Percentiles rank a stretch among this genome's conserved stretches.
These are phyloP conservation scores for Aphidius ervi DNA, from an alignment of 1,140 invertebrate species.

Conservation along the genomic window DNA sequence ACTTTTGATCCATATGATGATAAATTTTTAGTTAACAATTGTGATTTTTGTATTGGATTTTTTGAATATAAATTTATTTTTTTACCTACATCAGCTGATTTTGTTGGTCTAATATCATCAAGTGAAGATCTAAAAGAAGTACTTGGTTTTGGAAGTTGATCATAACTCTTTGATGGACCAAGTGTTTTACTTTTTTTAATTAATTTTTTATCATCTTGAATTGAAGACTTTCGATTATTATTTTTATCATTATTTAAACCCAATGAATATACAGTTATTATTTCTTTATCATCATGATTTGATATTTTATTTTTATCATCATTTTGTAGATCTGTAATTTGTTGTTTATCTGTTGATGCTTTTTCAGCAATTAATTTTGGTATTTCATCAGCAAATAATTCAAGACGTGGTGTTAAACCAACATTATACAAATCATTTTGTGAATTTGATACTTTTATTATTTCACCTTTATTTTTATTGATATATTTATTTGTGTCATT, in stretches of 20 bases:
- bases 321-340: background rate
- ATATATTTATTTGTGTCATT: background rate
- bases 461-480: conserved; percentile 7
- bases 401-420: conserved; percentile 45
- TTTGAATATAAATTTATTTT: background rate
- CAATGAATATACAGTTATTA: too few relatives aligned
- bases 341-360: background rate
- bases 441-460: conserved; percentile 32
- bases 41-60: conserved; percentile 4
- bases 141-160: conserved; percentile 21
- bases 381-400: conserved; percentile 47
- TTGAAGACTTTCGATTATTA: background rate
- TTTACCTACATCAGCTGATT: conserved; percentile 12
- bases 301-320: background rate
- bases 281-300: background rate
- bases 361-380: conserved; percentile 48
- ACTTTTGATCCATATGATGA: conserved; percentile 11
- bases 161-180: conserved; percentile 22
- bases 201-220: background rate
- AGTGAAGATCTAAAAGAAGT: conserved; percentile 19
- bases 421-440: conserved; percentile 44
- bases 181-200: background rate
- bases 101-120: conserved; percentile 18
- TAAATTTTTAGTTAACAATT: background rate
- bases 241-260: too few relatives aligned